A percentile compares a stretch with the other conserved stretches of the same genome.
Conservation (phyloP, 2,113 vertebrate genomes). For the Anhinga anhinga region DNA sequence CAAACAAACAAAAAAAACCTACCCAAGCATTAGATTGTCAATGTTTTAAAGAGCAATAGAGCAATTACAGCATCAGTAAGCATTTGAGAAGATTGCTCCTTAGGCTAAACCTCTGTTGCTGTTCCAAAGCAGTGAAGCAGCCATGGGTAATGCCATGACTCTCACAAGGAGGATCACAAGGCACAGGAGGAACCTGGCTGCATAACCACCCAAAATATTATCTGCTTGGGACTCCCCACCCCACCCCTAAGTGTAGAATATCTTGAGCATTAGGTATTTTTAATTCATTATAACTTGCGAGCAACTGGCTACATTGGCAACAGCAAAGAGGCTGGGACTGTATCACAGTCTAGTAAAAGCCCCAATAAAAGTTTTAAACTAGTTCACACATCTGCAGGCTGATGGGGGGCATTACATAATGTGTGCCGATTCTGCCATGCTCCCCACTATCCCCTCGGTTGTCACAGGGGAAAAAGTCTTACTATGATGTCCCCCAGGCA, state of each 20-base stretch:
- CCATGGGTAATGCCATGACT: background rate
- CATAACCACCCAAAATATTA: constrained; percentile 30
- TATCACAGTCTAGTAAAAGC: constrained; percentile 77
- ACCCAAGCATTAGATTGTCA: background rate
- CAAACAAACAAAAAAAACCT: background rate
- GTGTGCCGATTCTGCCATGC: background rate
- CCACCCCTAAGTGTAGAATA: constrained; percentile 62
- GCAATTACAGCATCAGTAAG: background rate
- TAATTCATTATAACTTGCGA: constrained; percentile 70
- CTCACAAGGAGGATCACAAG: background rate
- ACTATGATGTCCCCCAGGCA: background rate
- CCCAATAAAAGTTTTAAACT: constrained; percentile 78
- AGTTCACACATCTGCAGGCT: constrained; percentile 80
- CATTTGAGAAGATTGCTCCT: background rate
- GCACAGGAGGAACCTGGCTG: background rate
- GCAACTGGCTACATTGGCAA: constrained; percentile 66
- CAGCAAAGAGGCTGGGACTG: constrained; percentile 60
- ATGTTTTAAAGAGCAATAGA: background rate
- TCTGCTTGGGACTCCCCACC: constrained; percentile 56
- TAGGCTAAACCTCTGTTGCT: background rate
- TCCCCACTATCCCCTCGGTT: constrained; percentile 2
- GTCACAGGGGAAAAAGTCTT: background rate
- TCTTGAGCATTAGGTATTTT: constrained; percentile 75
- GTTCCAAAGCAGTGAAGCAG: background rate
- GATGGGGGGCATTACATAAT: constrained; percentile 75